Conservation (phyloP, 2,888 invertebrate genomes). For the Lottia gigantea region DNA sequence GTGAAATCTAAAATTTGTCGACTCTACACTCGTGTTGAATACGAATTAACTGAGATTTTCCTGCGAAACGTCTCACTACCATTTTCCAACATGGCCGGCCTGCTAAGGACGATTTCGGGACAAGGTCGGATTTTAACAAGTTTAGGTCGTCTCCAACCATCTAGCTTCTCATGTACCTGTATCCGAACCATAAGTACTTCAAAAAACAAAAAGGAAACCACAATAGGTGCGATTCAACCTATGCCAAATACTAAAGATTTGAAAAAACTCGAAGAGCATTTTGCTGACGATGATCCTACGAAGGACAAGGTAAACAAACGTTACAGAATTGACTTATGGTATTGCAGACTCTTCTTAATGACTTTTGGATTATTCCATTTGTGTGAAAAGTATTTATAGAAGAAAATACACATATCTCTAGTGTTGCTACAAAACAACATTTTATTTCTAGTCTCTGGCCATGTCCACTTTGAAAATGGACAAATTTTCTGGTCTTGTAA, state of each 20-base stretch:
- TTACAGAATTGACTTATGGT: not conserved
- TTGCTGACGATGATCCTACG: constrained; percentile 43
- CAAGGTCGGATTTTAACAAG: constrained; percentile 36
- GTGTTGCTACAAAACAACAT: no score
- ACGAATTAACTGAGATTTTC: no score
- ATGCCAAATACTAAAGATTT: constrained; percentile 43
- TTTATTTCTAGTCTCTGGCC: no score
- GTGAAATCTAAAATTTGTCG: no score
- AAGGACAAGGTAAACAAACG: constrained; percentile 45
- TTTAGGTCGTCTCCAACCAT: constrained; percentile 18
- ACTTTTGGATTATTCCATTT: not conserved
- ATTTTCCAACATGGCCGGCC: constrained; percentile 50
- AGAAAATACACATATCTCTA: no score
- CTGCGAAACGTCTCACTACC: no score
- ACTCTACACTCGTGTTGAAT: no score
- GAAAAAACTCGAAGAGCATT: constrained; percentile 48
- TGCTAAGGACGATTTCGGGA: constrained; percentile 41
- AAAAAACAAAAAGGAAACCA: constrained; percentile 49
- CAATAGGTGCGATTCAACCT: constrained; percentile 33
- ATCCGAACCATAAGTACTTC: constrained; percentile 43
- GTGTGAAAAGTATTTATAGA: no score
- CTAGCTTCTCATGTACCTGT: constrained; percentile 28
- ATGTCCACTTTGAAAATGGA: no score
- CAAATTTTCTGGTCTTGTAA: no score
- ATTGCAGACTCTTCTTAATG: not conserved